phyloP scores from a whole-genome alignment of 1,140 invertebrate genomes.

The Cydia splendana region DNA sequence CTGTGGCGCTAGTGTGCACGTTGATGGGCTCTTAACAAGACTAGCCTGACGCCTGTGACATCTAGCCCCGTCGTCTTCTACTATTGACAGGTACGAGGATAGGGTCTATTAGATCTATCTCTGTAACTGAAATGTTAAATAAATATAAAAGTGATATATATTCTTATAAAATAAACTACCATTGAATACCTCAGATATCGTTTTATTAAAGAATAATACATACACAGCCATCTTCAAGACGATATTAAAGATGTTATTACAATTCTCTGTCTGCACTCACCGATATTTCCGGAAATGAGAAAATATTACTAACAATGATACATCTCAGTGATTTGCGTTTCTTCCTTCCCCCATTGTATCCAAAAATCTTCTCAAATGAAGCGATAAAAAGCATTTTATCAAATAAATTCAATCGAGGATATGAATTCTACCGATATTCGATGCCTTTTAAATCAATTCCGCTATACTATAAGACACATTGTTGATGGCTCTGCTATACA shows the following conservation, averaged over 20 bases:
- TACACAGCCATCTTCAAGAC: slow-evolving; percentile 47
- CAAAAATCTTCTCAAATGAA: slow-evolving; percentile 30
- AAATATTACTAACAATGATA: slow-evolving; percentile 40
- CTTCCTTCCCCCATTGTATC: slow-evolving; percentile 13
- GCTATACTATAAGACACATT: slow-evolving; percentile 37
- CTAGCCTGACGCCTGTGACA: too few species aligned
- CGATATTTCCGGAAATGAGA: slow-evolving; percentile 37
- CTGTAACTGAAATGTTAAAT: too few species aligned
- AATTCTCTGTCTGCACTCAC: slow-evolving; percentile 40
- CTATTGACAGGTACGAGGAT: too few species aligned
- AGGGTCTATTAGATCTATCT: too few species aligned
- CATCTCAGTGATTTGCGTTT: slow-evolving; percentile 34
- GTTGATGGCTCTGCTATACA: slow-evolving; percentile 34
- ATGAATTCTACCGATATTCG: slow-evolving; percentile 33
- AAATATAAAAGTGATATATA: too few species aligned
- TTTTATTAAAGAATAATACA: too few species aligned
- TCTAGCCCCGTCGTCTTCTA: too few species aligned
- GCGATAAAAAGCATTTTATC: slow-evolving; percentile 38
- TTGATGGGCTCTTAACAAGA: too few species aligned
- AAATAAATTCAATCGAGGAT: slow-evolving; percentile 37
- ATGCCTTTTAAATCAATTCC: slow-evolving; percentile 30
- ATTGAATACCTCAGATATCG: too few species aligned
- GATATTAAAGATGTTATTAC: slow-evolving; percentile 69
- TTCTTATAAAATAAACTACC: too few species aligned
- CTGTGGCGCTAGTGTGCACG: too few species aligned